These are phyloP conservation scores for Holacanthus passer DNA, from an alignment of 2,113 vertebrate species.

Conservation along the genomic window DNA sequence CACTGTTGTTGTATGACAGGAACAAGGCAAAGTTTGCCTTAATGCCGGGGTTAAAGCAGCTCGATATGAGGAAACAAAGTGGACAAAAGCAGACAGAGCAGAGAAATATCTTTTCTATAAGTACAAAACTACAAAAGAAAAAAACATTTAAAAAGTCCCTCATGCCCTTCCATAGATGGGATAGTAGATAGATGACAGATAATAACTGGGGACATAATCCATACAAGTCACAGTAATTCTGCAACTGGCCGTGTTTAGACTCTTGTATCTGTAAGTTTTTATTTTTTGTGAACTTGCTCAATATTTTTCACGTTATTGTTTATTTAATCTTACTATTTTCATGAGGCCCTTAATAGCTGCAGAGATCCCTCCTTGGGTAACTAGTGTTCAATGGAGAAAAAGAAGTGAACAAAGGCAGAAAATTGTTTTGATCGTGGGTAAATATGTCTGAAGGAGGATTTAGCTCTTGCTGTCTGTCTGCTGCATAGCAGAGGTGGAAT, in stretches of 20 bases:
- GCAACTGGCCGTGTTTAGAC: too few species aligned
- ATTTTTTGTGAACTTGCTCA: too few species aligned
- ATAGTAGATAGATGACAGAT: too few species aligned
- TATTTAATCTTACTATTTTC: background rate
- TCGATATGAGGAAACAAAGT: background rate
- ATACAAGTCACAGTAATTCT: background rate
- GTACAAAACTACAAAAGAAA: background rate
- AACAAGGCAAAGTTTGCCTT: constrained; percentile 17
- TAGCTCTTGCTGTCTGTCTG: too few species aligned
- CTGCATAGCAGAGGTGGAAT: background rate
- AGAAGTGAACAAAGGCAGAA: background rate
- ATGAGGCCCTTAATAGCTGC: background rate
- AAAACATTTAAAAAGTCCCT: background rate
- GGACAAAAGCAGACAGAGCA: background rate
- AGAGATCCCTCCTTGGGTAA: background rate
- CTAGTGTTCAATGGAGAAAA: background rate
- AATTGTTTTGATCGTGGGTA: too few species aligned
- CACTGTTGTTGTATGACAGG: constrained; percentile 7
- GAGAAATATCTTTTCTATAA: background rate
- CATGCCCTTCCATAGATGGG: background rate
- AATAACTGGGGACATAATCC: too few species aligned
- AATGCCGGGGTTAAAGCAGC: background rate
- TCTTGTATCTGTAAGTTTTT: too few species aligned
- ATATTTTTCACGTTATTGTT: too few species aligned
- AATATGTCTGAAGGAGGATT: too few species aligned